A percentile compares a stretch with the other conserved stretches of the same genome.
Conservation (phyloP, 2,888 invertebrate genomes). For the Sinelater perroti region DNA sequence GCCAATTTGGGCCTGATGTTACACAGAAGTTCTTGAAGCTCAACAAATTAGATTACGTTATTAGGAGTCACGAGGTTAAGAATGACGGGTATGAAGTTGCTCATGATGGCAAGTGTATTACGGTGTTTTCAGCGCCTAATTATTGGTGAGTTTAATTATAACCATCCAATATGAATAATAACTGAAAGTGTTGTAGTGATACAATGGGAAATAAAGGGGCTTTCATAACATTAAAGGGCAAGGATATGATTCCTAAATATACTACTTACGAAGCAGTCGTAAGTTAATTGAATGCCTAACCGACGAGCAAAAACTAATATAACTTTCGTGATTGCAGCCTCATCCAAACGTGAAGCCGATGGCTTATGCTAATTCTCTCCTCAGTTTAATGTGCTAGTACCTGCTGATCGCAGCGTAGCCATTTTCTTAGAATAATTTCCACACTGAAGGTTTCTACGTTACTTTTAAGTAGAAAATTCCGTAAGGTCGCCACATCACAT, state of each 20-base stretch:
- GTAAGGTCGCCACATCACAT: background rate
- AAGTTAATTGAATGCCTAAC: conserved; percentile 59
- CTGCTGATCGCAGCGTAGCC: conserved; percentile 47
- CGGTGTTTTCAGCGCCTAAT: conserved; percentile 99
- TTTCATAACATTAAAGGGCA: conserved; percentile 93
- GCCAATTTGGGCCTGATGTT: conserved; percentile 98
- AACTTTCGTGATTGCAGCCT: conserved; percentile 72
- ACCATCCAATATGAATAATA: too few relatives aligned
- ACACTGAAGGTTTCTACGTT: conserved; percentile 20
- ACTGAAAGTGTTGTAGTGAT: conserved; percentile 83
- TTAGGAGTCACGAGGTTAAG: conserved; percentile 98
- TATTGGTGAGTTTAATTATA: conserved; percentile 92
- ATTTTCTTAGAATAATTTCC: conserved; percentile 29
- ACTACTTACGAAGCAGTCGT: conserved; percentile 95
- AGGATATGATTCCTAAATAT: conserved; percentile 89
- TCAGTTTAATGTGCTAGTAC: conserved; percentile 79
- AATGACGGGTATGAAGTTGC: conserved; percentile 94
- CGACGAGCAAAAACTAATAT: conserved; percentile 5
- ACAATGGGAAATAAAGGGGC: conserved; percentile 99
- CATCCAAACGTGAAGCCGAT: conserved; percentile 98
- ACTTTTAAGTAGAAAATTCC: conserved; percentile 30
- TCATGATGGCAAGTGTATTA: conserved; percentile 95
- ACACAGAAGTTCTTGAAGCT: conserved; percentile 83
- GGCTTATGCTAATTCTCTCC: conserved; percentile 91
- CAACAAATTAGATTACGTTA: conserved; percentile 92